phyloP scores from a whole-genome alignment of 2,113 vertebrate species.

The Cavia porcellus region DNA sequence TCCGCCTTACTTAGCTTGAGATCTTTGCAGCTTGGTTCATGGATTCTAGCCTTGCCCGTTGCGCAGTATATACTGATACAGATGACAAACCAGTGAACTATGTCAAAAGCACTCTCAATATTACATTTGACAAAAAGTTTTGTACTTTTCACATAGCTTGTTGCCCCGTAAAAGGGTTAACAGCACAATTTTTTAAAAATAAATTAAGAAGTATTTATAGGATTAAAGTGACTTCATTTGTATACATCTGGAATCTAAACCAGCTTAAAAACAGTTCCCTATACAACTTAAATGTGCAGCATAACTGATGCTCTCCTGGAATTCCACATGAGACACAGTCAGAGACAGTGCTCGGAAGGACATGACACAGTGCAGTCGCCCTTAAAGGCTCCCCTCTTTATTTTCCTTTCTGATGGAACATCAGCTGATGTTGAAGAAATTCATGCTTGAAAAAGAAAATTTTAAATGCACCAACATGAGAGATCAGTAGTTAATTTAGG shows the following conservation, averaged over 20 bases:
- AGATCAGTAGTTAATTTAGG: conserved; percentile 74
- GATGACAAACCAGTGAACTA: conserved; percentile 91
- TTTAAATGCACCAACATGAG: conserved; percentile 72
- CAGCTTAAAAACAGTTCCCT: conserved; percentile 88
- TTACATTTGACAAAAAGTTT: conserved; percentile 93
- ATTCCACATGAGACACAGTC: conserved; percentile 82
- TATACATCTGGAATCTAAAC: conserved; percentile 92
- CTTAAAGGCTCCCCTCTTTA: conserved; percentile 68
- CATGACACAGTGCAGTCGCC: conserved; percentile 78
- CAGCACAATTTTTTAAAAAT: conserved; percentile 92
- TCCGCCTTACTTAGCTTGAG: conserved; percentile 93
- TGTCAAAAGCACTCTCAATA: conserved; percentile 92
- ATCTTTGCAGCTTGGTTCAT: conserved; percentile 95
- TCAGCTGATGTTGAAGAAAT: conserved; percentile 76
- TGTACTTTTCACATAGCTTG: conserved; percentile 93
- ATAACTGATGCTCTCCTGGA: conserved; percentile 85
- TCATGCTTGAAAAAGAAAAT: conserved; percentile 67
- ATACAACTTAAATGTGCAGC: conserved; percentile 79
- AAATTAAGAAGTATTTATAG: conserved; percentile 95
- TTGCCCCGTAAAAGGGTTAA: conserved; percentile 91
- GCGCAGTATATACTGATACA: conserved; percentile 90
- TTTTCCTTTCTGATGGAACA: conserved; percentile 76
- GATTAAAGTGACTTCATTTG: conserved; percentile 93
- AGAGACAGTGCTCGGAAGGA: conserved; percentile 84
- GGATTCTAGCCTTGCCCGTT: conserved; percentile 93